Percentiles rank a stretch among this genome's conserved stretches.
Evolutionary conservation across 2,888 invertebrate genomes (phyloP).

Genomic region (Nomada ferruginata): DNA sequence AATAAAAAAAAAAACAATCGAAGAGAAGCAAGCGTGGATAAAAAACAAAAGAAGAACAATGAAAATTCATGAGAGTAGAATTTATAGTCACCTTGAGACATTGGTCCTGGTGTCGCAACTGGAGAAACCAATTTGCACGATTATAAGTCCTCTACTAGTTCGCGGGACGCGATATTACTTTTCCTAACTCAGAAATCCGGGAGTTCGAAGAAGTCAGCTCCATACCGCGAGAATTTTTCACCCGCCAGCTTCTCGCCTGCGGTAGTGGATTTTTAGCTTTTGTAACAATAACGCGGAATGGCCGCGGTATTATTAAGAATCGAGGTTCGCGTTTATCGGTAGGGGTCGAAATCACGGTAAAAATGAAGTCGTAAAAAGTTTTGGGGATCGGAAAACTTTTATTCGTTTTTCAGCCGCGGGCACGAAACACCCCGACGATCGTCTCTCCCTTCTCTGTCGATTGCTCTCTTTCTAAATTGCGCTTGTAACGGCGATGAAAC

Average conservation of each 20-base stretch:
- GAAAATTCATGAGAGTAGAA: too few relatives aligned
- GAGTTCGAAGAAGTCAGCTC: not conserved
- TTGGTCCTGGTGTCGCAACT: too few relatives aligned
- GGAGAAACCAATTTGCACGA: too few relatives aligned
- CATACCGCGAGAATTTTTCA: not conserved
- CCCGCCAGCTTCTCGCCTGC: not conserved
- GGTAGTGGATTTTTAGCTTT: constrained; percentile 32
- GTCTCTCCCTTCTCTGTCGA: constrained; percentile 1
- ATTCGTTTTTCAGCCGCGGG: constrained; percentile 68
- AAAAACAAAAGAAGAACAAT: not conserved
- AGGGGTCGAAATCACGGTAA: constrained; percentile 60
- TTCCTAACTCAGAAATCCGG: not conserved
- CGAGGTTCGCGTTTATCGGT: constrained; percentile 70
- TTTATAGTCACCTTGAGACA: too few relatives aligned
- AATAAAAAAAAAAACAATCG: not conserved
- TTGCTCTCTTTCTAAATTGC: constrained; percentile 22
- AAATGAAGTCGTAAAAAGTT: constrained; percentile 75
- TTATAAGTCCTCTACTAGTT: not conserved
- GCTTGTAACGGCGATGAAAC: not conserved
- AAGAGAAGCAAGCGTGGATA: not conserved
- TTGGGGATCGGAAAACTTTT: constrained; percentile 76
- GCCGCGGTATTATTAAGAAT: constrained; percentile 69
- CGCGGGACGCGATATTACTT: not conserved
- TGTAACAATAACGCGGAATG: constrained; percentile 58
- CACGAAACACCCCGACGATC: not conserved